Evolutionary conservation across 1,140 invertebrate species (phyloP).

Genomic region (Hylaeus anthracinus): DNA sequence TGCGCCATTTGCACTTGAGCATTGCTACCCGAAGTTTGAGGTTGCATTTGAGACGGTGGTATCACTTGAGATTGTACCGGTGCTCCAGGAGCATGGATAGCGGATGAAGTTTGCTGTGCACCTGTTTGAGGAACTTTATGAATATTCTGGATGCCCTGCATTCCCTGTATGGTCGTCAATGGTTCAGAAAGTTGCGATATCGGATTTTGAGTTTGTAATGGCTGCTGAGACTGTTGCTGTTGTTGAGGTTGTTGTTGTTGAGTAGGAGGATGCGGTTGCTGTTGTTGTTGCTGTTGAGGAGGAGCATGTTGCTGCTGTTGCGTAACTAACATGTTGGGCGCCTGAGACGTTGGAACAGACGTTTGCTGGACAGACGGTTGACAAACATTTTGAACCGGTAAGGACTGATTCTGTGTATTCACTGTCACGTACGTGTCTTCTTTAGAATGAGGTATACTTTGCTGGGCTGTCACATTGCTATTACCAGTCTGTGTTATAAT

Average conservation of each 20-base stretch:
- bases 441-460: constrained; percentile 71
- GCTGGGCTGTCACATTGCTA: constrained; percentile 80
- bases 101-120: constrained; percentile 65
- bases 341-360: constrained; percentile 67
- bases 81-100: constrained; percentile 66
- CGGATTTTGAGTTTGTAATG: constrained; percentile 57
- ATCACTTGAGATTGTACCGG: constrained; percentile 68
- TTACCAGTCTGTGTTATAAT: constrained; percentile 82
- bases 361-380: constrained; percentile 63
- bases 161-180: constrained; percentile 71
- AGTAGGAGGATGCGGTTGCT: constrained; percentile 25
- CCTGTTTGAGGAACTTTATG: constrained; percentile 77
- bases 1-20: constrained; percentile 72
- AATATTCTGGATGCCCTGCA: constrained; percentile 76
- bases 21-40: constrained; percentile 59
- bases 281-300: constrained; percentile 26
- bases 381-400: constrained; percentile 70
- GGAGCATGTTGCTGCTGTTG: constrained; percentile 58
- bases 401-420: constrained; percentile 68
- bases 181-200: constrained; percentile 72
- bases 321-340: constrained; percentile 69
- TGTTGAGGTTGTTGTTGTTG: constrained; percentile 54
- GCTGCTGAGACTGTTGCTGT: constrained; percentile 55
- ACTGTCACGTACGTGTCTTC: constrained; percentile 71
- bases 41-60: constrained; percentile 63